phyloP scores from a whole-genome alignment of 2,113 vertebrate genomes.

The Panurus biarmicus region DNA sequence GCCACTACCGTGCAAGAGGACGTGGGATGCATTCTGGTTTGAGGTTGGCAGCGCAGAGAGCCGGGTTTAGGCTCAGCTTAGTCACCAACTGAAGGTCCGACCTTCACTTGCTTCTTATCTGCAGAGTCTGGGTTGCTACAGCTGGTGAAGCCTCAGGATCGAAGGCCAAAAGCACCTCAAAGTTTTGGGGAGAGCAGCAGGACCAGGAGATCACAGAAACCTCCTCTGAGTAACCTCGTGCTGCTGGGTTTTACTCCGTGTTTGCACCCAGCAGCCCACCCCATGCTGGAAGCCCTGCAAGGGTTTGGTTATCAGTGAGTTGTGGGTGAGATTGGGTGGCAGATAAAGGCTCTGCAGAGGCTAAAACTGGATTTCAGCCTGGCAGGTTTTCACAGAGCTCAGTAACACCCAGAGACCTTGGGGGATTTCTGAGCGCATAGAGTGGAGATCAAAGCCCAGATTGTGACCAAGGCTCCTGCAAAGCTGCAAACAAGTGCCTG shows the following conservation, averaged over 20 bases:
- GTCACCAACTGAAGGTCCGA: not conserved
- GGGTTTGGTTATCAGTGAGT: fast-evolving
- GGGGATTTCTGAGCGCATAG: not conserved
- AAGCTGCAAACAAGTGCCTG: not conserved
- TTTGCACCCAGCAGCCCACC: fast-evolving
- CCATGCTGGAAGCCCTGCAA: fast-evolving
- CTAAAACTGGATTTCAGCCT: not conserved
- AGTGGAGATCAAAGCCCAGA: not conserved
- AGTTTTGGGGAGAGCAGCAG: not conserved
- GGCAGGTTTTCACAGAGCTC: not conserved
- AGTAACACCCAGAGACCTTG: not conserved
- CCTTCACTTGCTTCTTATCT: not conserved
- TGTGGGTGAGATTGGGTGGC: not conserved
- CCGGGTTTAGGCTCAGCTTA: not conserved
- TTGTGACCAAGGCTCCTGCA: not conserved
- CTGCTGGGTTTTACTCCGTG: fast-evolving
- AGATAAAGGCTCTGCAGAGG: not conserved
- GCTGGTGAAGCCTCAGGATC: not conserved
- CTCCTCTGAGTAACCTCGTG: fast-evolving
- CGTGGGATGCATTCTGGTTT: fast-evolving
- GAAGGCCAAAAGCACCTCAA: fast-evolving
- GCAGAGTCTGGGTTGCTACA: fast-evolving
- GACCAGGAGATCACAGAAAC: fast-evolving
- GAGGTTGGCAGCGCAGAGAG: not conserved
- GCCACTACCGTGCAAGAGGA: fast-evolving